Conservation (phyloP, 2,888 invertebrate genomes). For the Strigamia crassipes region DNA sequence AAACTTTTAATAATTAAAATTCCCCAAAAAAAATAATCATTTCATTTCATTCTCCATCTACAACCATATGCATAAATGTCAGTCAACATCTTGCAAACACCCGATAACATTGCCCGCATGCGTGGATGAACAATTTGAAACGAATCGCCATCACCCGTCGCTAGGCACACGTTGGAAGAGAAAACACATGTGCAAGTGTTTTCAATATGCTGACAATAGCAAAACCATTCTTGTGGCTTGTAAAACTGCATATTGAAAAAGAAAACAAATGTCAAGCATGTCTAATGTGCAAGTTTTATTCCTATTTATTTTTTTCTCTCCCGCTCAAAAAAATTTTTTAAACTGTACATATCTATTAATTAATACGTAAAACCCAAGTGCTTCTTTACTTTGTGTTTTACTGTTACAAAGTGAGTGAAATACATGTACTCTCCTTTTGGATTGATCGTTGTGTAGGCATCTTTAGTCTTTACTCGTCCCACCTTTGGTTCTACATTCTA, state of each 20-base stretch:
- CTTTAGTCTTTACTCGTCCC: too few relatives aligned
- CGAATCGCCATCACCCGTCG: background rate
- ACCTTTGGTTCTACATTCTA: too few relatives aligned
- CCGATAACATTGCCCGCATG: background rate
- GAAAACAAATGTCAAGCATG: background rate
- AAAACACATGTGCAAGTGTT: conserved; percentile 7
- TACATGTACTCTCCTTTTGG: too few relatives aligned
- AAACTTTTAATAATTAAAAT: too few relatives aligned
- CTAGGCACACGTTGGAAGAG: background rate
- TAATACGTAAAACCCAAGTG: too few relatives aligned
- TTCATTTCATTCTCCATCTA: background rate
- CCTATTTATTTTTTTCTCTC: background rate
- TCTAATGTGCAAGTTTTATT: background rate
- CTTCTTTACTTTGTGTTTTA: too few relatives aligned
- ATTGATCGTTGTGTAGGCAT: too few relatives aligned
- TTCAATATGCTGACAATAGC: background rate
- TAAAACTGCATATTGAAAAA: background rate
- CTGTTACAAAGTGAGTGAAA: too few relatives aligned
- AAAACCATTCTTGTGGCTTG: conserved; percentile 1
- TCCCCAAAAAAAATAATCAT: background rate
- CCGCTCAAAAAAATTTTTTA: too few relatives aligned
- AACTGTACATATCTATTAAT: too few relatives aligned
- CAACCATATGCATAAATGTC: background rate
- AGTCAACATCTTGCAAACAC: background rate
- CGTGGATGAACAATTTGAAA: background rate